A percentile compares a stretch with the other conserved stretches of the same genome.
Evolutionary conservation across 2,113 vertebrate species (phyloP).

Genomic region (Barbus barbus): DNA sequence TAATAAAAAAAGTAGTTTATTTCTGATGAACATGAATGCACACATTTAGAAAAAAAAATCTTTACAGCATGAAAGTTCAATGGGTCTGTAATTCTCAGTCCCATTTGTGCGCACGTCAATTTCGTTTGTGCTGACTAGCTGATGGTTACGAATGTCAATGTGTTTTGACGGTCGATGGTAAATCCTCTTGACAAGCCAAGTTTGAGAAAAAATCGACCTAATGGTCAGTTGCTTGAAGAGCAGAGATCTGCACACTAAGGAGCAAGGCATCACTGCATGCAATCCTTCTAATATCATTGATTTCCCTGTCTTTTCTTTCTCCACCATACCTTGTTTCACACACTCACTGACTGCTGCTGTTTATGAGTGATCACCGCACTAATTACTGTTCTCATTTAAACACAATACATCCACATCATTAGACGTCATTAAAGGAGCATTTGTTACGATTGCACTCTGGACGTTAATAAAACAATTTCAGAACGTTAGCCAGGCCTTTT

Average conservation of each 20-base stretch:
- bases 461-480: slow-evolving; percentile 18
- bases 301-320: slow-evolving; percentile 7
- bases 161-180: slow-evolving; percentile 53
- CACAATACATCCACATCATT: slow-evolving; percentile 47
- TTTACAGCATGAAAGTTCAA: neutral
- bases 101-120: slow-evolving; percentile 55
- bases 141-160: slow-evolving; percentile 50
- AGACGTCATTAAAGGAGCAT: slow-evolving; percentile 35
- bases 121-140: slow-evolving; percentile 41
- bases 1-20: neutral
- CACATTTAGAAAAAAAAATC: neutral
- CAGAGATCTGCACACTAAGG: neutral
- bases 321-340: neutral
- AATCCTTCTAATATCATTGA: slow-evolving; percentile 34
- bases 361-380: slow-evolving; percentile 34
- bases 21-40: neutral
- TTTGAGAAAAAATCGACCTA: slow-evolving; percentile 36
- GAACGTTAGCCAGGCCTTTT: slow-evolving; percentile 10
- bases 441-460: slow-evolving; percentile 16
- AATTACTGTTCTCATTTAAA: slow-evolving; percentile 48
- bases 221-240: slow-evolving; percentile 46
- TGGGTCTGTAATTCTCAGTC: slow-evolving; percentile 39
- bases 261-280: neutral
- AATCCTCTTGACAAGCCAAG: slow-evolving; percentile 61
- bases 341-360: neutral